Evolutionary conservation across 2,888 invertebrate genomes (phyloP).

Genomic region (Melinaea marsaeus): DNA sequence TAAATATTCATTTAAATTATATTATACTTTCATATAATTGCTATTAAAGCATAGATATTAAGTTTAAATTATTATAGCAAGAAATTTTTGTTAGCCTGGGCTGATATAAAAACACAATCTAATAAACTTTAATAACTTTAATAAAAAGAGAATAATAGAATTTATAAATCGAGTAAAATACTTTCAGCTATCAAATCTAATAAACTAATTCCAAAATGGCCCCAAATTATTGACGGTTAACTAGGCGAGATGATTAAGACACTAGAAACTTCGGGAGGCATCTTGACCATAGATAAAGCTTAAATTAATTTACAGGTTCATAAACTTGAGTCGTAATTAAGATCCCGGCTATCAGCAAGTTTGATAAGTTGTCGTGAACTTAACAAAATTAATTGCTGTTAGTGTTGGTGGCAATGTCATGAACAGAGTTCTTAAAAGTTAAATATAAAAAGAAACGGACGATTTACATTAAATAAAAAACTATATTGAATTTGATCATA

Average conservation of each 20-base stretch:
- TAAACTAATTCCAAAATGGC: background rate
- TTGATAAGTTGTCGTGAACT: constrained; percentile 32
- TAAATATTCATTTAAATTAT: too few relatives aligned
- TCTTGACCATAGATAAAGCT: constrained; percentile 29
- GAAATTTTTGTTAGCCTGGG: too few relatives aligned
- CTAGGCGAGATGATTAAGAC: constrained; percentile 18
- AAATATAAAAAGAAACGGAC: background rate
- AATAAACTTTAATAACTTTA: too few relatives aligned
- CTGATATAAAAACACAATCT: too few relatives aligned
- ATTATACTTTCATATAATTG: too few relatives aligned
- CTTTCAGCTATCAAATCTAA: too few relatives aligned
- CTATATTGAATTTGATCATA: too few relatives aligned
- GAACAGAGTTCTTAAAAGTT: background rate
- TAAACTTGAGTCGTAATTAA: constrained; percentile 37
- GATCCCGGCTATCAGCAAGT: constrained; percentile 34
- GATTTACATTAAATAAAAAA: background rate
- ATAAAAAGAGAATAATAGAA: too few relatives aligned
- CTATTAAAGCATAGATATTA: too few relatives aligned
- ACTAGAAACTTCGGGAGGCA: constrained; percentile 21
- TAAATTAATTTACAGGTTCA: constrained; percentile 37
- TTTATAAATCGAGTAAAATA: too few relatives aligned
- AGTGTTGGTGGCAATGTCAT: constrained; percentile 10
- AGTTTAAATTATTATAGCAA: too few relatives aligned
- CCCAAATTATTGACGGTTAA: constrained; percentile 4
- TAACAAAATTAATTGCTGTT: constrained; percentile 33